These are phyloP conservation scores for Peromyscus polionotus DNA, from an alignment of 2,113 vertebrate species.

Conservation along the genomic window DNA sequence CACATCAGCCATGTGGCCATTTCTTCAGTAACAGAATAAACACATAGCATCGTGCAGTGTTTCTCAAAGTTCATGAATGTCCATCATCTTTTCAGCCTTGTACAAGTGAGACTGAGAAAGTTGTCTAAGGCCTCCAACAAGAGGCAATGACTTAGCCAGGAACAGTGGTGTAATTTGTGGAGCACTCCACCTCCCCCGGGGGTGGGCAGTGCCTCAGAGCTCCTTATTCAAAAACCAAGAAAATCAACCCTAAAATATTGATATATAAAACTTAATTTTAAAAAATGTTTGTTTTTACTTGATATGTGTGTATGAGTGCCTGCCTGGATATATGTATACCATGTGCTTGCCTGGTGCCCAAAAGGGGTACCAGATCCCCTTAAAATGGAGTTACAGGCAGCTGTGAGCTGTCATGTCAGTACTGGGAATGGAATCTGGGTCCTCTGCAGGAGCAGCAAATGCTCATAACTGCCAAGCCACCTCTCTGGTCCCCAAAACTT, in stretches of 20 bases:
- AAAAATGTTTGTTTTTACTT: not conserved
- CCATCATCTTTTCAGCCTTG: not conserved
- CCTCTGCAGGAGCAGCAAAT: not conserved
- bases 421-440: not conserved
- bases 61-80: not conserved
- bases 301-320: not conserved
- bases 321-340: not conserved
- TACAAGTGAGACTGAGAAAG: not conserved
- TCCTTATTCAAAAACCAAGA: not conserved
- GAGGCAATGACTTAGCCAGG: not conserved
- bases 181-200: rapidly evolving
- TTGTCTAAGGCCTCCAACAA: not conserved
- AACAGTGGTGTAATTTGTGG: not conserved
- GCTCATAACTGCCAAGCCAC: too few relatives aligned
- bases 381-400: not conserved
- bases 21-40: not conserved
- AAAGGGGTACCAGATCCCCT: not conserved
- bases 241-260: not conserved
- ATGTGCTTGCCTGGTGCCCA: not conserved
- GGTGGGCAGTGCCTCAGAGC: not conserved
- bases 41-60: not conserved
- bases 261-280: not conserved
- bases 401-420: too few relatives aligned
- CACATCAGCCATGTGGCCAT: not conserved
- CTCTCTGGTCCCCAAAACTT: not conserved